These are phyloP conservation scores for Orthonychiurus folsomi DNA, from an alignment of 2,888 invertebrate genomes.

Conservation along the genomic window DNA sequence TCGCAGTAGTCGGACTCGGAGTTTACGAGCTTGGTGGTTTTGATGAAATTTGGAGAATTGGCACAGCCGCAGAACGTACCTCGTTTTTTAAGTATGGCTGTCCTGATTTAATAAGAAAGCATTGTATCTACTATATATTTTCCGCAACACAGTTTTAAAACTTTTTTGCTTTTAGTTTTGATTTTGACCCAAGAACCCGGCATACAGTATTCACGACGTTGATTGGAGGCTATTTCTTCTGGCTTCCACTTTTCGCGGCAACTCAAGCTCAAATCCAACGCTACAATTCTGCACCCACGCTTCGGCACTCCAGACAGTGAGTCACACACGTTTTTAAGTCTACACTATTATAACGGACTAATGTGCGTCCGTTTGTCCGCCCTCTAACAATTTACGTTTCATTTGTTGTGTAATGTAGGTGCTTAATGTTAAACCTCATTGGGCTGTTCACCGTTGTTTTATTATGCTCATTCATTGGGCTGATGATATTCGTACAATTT, in stretches of 20 bases:
- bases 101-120: no score
- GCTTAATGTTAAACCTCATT: not conserved
- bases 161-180: not conserved
- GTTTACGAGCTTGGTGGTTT: constrained; percentile 31
- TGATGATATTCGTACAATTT: constrained; percentile 14
- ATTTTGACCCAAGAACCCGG: constrained; percentile 29
- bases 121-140: no score
- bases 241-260: constrained; percentile 21
- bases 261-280: constrained; percentile 27
- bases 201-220: constrained; percentile 36
- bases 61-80: constrained; percentile 10
- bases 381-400: not conserved
- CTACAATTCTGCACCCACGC: constrained; percentile 16
- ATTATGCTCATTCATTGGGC: constrained; percentile 11
- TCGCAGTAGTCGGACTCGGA: constrained; percentile 25
- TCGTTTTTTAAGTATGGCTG: no score
- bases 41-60: constrained; percentile 24
- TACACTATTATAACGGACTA: no score
- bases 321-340: not conserved
- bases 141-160: no score
- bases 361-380: no score
- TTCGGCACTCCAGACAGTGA: constrained; percentile 9
- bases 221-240: constrained; percentile 32
- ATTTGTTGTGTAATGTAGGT: not conserved
- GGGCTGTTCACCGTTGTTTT: not conserved